A percentile compares a stretch with the other conserved stretches of the same genome.
These are phyloP conservation scores for Apodemia mormo DNA, from an alignment of 2,888 invertebrate species.

Conservation along the genomic window DNA sequence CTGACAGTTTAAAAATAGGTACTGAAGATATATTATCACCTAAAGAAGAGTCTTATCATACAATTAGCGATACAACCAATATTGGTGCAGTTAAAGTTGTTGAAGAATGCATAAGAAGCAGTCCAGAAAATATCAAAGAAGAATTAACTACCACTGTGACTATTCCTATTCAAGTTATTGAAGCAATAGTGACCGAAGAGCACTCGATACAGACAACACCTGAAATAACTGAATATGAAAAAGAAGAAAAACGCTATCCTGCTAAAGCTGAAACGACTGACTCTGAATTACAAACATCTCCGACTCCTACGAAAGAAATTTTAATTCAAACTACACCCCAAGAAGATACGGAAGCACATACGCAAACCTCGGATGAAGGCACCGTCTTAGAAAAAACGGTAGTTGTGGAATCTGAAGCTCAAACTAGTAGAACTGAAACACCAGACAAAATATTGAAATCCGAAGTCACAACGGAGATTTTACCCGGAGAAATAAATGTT, in stretches of 20 bases:
- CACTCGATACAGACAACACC: slow-evolving; percentile 83
- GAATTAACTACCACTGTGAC: slow-evolving; percentile 80
- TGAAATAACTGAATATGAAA: slow-evolving; percentile 66
- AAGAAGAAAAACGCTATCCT: slow-evolving; percentile 53
- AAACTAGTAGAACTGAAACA: slow-evolving; percentile 65
- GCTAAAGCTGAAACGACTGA: slow-evolving; percentile 58
- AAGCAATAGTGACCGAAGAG: slow-evolving; percentile 81
- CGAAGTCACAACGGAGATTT: slow-evolving; percentile 82
- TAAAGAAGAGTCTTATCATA: slow-evolving; percentile 81
- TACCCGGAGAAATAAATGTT: slow-evolving; percentile 58
- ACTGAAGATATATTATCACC: slow-evolving; percentile 76
- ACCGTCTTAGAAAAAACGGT: slow-evolving; percentile 61
- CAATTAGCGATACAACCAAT: slow-evolving; percentile 81
- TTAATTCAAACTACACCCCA: slow-evolving; percentile 84
- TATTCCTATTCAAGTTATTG: slow-evolving; percentile 81
- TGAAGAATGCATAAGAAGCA: slow-evolving; percentile 83
- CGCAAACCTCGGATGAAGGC: slow-evolving; percentile 64
- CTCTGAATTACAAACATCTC: slow-evolving; percentile 79
- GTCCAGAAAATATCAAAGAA: slow-evolving; percentile 66
- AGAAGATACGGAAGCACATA: slow-evolving; percentile 63
- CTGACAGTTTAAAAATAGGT: slow-evolving; percentile 71
- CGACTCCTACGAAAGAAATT: slow-evolving; percentile 70
- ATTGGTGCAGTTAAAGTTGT: slow-evolving; percentile 84
- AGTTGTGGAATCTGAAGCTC: slow-evolving; percentile 63
- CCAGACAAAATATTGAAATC: slow-evolving; percentile 61